phyloP scores from a whole-genome alignment of 2,888 invertebrate species.

The Harmothoe impar region DNA sequence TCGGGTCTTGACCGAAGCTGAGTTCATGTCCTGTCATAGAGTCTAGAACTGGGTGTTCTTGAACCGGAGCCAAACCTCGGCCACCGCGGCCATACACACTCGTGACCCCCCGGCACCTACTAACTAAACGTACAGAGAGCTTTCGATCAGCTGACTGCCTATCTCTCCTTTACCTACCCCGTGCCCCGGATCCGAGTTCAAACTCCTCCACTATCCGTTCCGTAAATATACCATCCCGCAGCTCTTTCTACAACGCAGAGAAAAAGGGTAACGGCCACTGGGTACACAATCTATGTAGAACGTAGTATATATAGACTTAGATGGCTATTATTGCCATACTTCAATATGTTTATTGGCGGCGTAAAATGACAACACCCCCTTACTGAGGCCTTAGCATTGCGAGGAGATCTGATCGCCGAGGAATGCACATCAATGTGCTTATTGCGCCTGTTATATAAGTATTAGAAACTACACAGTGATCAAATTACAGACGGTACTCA shows the following conservation, averaged over 20 bases:
- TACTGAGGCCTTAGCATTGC: too few relatives aligned
- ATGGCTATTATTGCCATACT: too few relatives aligned
- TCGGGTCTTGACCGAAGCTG: conserved; percentile 40
- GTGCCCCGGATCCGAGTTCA: conserved; percentile 11
- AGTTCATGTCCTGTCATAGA: conserved; percentile 49
- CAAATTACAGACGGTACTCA: too few relatives aligned
- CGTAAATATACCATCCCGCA: background rate
- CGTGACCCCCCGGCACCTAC: background rate
- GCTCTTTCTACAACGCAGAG: background rate
- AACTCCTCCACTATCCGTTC: background rate
- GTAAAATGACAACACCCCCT: too few relatives aligned
- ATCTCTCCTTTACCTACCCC: background rate
- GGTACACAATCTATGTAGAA: too few relatives aligned
- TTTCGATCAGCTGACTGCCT: conserved; percentile 8
- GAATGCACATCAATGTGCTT: too few relatives aligned
- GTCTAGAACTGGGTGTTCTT: conserved; percentile 3
- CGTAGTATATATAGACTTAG: too few relatives aligned
- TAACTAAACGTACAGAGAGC: background rate
- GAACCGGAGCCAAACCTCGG: conserved; percentile 13
- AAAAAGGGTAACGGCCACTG: too few relatives aligned
- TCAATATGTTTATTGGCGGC: too few relatives aligned
- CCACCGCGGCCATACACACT: conserved; percentile 26
- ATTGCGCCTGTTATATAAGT: too few relatives aligned
- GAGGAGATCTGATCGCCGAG: too few relatives aligned
- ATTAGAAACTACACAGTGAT: too few relatives aligned